These are phyloP conservation scores for Chelon auratus DNA, from an alignment of 2,797 vertebrate genomes.

Conservation along the genomic window DNA sequence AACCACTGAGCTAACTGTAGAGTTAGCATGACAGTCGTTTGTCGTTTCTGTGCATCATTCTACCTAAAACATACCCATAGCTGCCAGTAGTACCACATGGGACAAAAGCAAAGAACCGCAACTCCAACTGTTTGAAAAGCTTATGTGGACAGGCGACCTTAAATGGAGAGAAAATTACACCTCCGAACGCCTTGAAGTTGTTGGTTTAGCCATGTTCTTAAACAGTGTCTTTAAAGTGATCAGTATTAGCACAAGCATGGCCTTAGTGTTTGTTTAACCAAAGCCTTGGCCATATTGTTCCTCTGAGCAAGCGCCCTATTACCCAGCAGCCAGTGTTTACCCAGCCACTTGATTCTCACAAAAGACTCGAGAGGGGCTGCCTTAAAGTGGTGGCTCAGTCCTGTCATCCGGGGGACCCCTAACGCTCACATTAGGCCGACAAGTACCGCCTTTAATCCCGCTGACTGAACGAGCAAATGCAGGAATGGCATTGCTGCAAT, in stretches of 20 bases:
- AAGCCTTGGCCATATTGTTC: conserved; percentile 74
- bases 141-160: not conserved
- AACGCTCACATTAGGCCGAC: conserved; percentile 19
- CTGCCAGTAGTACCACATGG: too few species aligned
- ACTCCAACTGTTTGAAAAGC: not conserved
- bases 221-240: conserved; percentile 16
- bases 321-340: conserved; percentile 72
- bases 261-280: conserved; percentile 76
- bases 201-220: not conserved
- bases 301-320: conserved; percentile 61
- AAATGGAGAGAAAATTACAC: too few species aligned
- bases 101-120: not conserved
- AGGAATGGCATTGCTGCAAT: not conserved
- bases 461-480: not conserved
- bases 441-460: not conserved
- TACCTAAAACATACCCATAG: too few species aligned
- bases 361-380: conserved; percentile 54
- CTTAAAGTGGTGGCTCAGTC: conserved; percentile 22
- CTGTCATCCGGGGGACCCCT: conserved; percentile 30
- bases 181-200: not conserved
- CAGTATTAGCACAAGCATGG: conserved; percentile 27
- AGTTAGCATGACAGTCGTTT: too few species aligned
- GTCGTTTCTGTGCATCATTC: too few species aligned
- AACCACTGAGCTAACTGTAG: too few species aligned
- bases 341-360: conserved; percentile 71